These are phyloP conservation scores for Tricholauxania praeusta DNA, from an alignment of 2,888 invertebrate species.

Conservation along the genomic window DNA sequence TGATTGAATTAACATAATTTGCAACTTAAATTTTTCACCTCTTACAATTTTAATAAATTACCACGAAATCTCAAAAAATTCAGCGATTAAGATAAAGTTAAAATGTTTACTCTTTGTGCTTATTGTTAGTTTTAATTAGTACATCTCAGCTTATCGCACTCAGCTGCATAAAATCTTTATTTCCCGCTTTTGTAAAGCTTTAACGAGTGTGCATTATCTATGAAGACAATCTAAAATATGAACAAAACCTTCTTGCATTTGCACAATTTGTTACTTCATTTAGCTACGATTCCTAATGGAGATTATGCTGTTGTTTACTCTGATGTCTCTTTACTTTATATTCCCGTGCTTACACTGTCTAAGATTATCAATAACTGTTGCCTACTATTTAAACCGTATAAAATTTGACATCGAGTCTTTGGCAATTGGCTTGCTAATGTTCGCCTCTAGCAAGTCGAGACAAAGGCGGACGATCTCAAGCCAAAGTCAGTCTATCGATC, in stretches of 20 bases:
- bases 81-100: too few relatives aligned
- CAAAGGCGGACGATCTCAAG: slow-evolving; percentile 20
- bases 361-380: slow-evolving; percentile 34
- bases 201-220: slow-evolving; percentile 15
- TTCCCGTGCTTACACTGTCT: background rate
- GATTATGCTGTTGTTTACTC: slow-evolving; percentile 24
- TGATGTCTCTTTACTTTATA: slow-evolving; percentile 14
- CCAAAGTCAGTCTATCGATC: slow-evolving; percentile 15
- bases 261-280: slow-evolving; percentile 17
- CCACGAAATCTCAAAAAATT: too few relatives aligned
- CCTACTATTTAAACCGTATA: slow-evolving; percentile 19
- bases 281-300: slow-evolving; percentile 1
- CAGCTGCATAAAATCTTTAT: too few relatives aligned
- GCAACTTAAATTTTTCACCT: too few relatives aligned
- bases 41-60: too few relatives aligned
- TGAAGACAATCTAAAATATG: slow-evolving; percentile 14
- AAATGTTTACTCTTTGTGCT: too few relatives aligned
- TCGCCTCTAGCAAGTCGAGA: background rate
- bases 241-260: background rate
- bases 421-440: background rate
- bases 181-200: background rate
- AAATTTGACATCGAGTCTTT: slow-evolving; percentile 25
- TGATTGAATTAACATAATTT: too few relatives aligned
- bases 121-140: too few relatives aligned
- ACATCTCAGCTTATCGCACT: too few relatives aligned